A percentile compares a stretch with the other conserved stretches of the same genome.
Evolutionary conservation across 2,888 invertebrate species (phyloP).

Genomic region (Matsumyia berberina): DNA sequence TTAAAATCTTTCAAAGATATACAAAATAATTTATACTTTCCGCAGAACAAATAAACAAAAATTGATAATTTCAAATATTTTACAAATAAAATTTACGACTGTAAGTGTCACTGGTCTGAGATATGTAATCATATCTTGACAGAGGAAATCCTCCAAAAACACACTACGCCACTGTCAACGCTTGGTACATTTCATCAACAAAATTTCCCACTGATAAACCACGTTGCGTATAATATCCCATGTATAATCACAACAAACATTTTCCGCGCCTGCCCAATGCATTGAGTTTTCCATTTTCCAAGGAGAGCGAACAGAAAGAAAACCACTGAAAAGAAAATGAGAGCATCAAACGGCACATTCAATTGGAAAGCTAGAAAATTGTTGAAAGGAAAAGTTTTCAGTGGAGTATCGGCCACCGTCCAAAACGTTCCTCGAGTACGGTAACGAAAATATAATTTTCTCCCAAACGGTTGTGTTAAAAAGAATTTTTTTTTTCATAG

Average conservation of each 20-base stretch:
- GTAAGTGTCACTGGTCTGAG: no score
- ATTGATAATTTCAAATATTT: no score
- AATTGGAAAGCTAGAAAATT: slow-evolving; percentile 74
- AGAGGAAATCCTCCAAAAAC: no score
- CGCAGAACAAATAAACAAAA: no score
- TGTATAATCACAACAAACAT: slow-evolving; percentile 75
- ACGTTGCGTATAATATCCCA: slow-evolving; percentile 71
- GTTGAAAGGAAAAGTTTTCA: slow-evolving; percentile 75
- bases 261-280: slow-evolving; percentile 67
- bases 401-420: slow-evolving; percentile 77
- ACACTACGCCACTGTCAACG: slow-evolving; percentile 51
- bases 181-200: slow-evolving; percentile 35
- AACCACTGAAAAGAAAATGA: slow-evolving; percentile 34
- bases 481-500: background rate
- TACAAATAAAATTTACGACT: no score
- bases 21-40: no score
- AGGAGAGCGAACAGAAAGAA: slow-evolving; percentile 48
- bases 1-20: no score
- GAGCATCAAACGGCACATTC: slow-evolving; percentile 48
- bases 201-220: slow-evolving; percentile 73
- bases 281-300: slow-evolving; percentile 68
- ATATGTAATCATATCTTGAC: no score
- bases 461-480: slow-evolving; percentile 60
- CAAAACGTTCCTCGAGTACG: slow-evolving; percentile 72
- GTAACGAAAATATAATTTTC: slow-evolving; percentile 33